Base-by-base conservation (phyloP, 2,888 invertebrate species). In the Brassicogethes aeneus region DNA sequence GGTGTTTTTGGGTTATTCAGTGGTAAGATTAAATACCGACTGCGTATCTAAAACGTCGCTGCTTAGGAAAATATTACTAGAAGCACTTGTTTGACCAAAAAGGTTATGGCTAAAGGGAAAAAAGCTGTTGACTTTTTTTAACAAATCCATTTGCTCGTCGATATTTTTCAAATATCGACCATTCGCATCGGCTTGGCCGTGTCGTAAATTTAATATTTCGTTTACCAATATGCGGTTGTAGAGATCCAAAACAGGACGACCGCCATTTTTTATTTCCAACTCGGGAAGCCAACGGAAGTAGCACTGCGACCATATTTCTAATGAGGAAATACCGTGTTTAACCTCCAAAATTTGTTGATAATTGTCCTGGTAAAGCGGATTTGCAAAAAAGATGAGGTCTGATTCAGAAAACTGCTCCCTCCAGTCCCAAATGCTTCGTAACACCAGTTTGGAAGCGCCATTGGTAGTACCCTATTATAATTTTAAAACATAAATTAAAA, bases 391-490 rank as follows among this genome's bases (percentile, higher is more conserved):
- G 2, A 80, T 73, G 42, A 84, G 81, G 60, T 93, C 91, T 42
- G 81, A 80, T 36, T 87, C 85, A 1, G 77, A 74, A 61, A 91
- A 91, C 66, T 92, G 92, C 57, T 87, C 83, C 42, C 80, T 77
- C 92, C 92, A 93, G 60, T 91, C 87, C 93, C 93, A 94, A 2
- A 87, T 82, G 2, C 87, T 85, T 3, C 89, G 73, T 34, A 83
- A 68, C 8, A 80, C 73, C 39, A 87, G 31, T 2, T 71, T 70
- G 42, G 65, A 41, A 5, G 54, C 53, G 8, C 44, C 43, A 3
- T 42, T 69, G 34, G 59, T 64, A 10, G 62, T 59, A 47, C 72
- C 72, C 72, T 73, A 42, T 42, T 46, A 35, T 36, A 8, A 23
- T 41, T 34, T 5, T 23, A 23, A 23, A 23, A 23, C 23, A 23